A percentile compares a stretch with the other conserved stretches of the same genome.
Conservation (phyloP, 2,888 invertebrate species). For the Nezara viridula region DNA sequence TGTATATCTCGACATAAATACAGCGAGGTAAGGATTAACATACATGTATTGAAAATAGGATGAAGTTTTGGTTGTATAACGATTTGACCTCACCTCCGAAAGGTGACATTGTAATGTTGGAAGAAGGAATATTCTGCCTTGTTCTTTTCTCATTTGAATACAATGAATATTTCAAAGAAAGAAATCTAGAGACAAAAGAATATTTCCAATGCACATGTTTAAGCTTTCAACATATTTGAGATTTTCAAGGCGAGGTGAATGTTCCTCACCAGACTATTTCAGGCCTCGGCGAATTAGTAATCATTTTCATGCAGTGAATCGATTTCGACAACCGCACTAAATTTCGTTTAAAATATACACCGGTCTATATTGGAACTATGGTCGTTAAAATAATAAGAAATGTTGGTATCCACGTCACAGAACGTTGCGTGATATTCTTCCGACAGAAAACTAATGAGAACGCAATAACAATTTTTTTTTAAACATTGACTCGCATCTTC, state of each 20-base stretch:
- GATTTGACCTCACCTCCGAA: not conserved
- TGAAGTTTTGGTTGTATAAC: not conserved
- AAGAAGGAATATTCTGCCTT: not conserved
- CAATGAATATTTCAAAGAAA: constrained; percentile 23
- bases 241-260: not conserved
- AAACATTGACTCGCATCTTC: no score
- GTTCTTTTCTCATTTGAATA: not conserved
- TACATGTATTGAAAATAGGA: not conserved
- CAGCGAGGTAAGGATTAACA: no score
- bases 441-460: not conserved
- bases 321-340: not conserved
- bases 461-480: not conserved
- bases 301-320: not conserved
- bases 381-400: not conserved
- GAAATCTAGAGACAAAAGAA: not conserved
- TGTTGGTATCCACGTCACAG: not conserved
- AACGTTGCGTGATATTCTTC: not conserved
- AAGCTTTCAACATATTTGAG: not conserved
- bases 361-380: not conserved
- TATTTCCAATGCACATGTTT: not conserved
- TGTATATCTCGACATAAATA: no score
- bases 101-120: not conserved
- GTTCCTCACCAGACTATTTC: not conserved
- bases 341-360: not conserved
- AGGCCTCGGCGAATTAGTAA: not conserved